A percentile compares a stretch with the other conserved stretches of the same genome.
These are phyloP conservation scores for Sceliomorpha sp. DNA, from an alignment of 2,888 invertebrate species.

Conservation along the genomic window DNA sequence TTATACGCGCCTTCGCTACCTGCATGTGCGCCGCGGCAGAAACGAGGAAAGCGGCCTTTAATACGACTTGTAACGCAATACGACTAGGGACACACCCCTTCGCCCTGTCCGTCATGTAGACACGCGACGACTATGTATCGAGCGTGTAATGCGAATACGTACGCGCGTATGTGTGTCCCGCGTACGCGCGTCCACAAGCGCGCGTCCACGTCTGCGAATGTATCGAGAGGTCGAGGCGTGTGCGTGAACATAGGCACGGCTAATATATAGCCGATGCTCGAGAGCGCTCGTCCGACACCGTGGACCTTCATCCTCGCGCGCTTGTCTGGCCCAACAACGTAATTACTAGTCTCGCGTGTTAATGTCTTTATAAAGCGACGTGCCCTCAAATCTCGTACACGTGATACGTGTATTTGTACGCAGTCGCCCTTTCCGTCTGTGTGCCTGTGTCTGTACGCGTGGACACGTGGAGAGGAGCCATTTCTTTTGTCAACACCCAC, in stretches of 20 bases:
- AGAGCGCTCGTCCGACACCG: conserved; percentile 4
- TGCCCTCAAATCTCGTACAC: conserved; percentile 6
- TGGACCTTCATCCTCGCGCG: conserved; percentile 19
- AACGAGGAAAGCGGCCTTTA: neutral
- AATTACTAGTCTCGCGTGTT: conserved; percentile 70
- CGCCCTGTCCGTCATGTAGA: conserved; percentile 13
- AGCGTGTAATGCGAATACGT: conserved; percentile 16
- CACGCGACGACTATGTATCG: conserved; percentile 12
- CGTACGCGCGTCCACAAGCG: no score
- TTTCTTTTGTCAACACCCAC: conserved; percentile 25
- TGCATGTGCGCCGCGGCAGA: no score
- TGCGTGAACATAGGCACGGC: conserved; percentile 18
- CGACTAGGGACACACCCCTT: conserved; percentile 1
- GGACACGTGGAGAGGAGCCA: neutral
- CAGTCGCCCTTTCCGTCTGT: no score
- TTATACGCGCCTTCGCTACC: no score
- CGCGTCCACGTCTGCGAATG: no score
- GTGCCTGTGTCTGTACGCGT: no score
- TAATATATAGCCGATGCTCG: conserved; percentile 21
- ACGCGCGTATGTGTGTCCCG: conserved; percentile 10
- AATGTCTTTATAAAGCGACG: conserved; percentile 68
- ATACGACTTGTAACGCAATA: conserved; percentile 9
- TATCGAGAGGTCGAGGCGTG: conserved; percentile 3
- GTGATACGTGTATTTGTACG: neutral
- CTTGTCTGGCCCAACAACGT: conserved; percentile 56